Percentiles rank a stretch among this genome's conserved stretches.
These are phyloP conservation scores for Scaptodrosophila lebanonensis DNA, from an alignment of 1,140 invertebrate species.

Conservation along the genomic window DNA sequence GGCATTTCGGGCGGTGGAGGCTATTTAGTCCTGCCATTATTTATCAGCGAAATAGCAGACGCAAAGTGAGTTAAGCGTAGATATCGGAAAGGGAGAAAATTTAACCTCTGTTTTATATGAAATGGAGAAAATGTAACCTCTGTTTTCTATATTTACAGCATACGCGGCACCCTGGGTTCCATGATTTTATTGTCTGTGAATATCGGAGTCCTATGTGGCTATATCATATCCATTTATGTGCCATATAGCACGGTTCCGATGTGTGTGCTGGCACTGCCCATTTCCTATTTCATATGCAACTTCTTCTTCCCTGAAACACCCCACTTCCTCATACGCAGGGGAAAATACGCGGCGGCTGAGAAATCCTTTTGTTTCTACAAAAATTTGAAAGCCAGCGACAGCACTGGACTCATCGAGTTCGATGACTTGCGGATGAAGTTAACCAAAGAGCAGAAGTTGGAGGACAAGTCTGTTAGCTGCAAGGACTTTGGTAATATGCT, in stretches of 20 bases:
- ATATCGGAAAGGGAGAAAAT: background rate
- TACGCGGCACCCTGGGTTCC: constrained; percentile 56
- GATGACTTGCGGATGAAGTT: constrained; percentile 35
- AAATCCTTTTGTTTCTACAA: constrained; percentile 79
- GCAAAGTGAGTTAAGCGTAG: constrained; percentile 45
- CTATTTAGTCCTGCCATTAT: constrained; percentile 59
- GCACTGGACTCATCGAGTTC: constrained; percentile 34
- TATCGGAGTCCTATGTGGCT: constrained; percentile 49
- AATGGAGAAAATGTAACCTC: background rate
- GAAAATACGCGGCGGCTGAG: constrained; percentile 82
- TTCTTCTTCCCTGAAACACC: constrained; percentile 90
- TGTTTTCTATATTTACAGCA: constrained; percentile 21
- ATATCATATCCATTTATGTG: constrained; percentile 51
- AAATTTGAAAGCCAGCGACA: constrained; percentile 32
- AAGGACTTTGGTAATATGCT: constrained; percentile 65
- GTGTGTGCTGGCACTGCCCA: constrained; percentile 32
- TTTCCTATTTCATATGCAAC: constrained; percentile 79
- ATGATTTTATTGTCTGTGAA: constrained; percentile 56
- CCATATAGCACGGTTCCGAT: constrained; percentile 40
- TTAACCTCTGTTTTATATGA: no score
- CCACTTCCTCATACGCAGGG: constrained; percentile 81
- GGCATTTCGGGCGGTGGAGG: constrained; percentile 68
- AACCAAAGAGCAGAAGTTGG: constrained; percentile 41
- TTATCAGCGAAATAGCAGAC: constrained; percentile 68
- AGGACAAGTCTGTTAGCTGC: constrained; percentile 24